Evolutionary conservation across 2,797 vertebrate genomes (phyloP).

Genomic region (Thripadectes ignobilis): DNA sequence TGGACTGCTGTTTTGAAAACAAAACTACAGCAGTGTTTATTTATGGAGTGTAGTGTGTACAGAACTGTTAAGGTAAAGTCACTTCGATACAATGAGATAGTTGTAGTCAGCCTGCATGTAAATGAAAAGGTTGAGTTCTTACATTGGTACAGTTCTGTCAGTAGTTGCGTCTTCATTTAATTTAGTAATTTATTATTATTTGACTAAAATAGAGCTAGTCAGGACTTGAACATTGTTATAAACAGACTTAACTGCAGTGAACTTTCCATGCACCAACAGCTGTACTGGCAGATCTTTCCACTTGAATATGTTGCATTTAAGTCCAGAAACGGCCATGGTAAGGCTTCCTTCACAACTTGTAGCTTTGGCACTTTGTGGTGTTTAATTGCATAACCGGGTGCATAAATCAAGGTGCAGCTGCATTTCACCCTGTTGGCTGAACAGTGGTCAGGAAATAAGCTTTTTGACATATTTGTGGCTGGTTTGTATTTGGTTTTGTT

Average conservation of each 20-base stretch:
- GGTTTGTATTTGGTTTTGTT: not conserved
- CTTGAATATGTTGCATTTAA: not conserved
- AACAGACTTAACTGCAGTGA: not conserved
- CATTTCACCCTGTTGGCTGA: not conserved
- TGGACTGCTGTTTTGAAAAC: not conserved
- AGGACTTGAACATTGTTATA: not conserved
- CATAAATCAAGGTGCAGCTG: not conserved
- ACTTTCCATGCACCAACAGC: not conserved
- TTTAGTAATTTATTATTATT: not conserved
- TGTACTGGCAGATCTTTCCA: not conserved
- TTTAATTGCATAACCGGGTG: not conserved
- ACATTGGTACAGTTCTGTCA: not conserved
- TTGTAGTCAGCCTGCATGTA: conserved; percentile 19
- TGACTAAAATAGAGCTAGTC: not conserved
- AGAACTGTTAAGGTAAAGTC: conserved; percentile 14
- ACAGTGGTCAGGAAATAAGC: not conserved
- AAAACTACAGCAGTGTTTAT: not conserved
- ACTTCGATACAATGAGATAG: conserved; percentile 10
- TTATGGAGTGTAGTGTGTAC: not conserved
- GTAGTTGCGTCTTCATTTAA: conserved; percentile 1
- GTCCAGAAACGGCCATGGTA: not conserved
- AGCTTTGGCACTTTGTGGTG: not conserved
- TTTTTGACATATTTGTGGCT: not conserved
- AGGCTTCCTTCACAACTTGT: not conserved
- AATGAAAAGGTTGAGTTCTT: not conserved